Evolutionary conservation across 2,113 vertebrate genomes (phyloP), one percentile per base, ranked within the genome.

Genomic region (Acanthisitta chloris): DNA sequence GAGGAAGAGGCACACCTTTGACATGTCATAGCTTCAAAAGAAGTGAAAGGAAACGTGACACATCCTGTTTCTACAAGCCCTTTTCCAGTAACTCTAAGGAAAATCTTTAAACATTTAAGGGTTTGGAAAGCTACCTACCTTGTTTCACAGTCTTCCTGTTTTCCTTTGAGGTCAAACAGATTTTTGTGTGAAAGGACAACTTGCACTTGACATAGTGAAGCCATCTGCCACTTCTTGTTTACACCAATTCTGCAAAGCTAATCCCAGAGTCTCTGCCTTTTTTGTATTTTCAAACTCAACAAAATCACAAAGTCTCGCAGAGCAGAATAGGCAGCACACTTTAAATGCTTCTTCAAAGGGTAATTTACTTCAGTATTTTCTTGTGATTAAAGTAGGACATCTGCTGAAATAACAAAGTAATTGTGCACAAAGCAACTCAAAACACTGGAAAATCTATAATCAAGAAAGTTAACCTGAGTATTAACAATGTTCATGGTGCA

Each of bases 121-220:
- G 33, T 66, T 92, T 90, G 3, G 38, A 55, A 86, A 94, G 64
- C 55, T 88, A 28, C 49, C 86, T 88, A 86, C 73, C 31, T 92
- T 88, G 67, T 33, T 70, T 97, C 72, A 69, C n/a, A 40, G 70
- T 34, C 90, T 96, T 96, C 86, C 94, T 94, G 94, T 94, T 95
- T 96, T 92, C 83, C 65, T 94, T 29, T 76, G 48, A 72, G 36
- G 70, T 81, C 23, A 81, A 74, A 80, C 91, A 96, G 93, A 62
- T 96, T 92, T 96, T 21, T 96, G 61, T 92, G 93, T 90, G 80
- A 96, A 96, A 95, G 94, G 91, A 72, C 94, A 92, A 71, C 57
- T 40, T 81, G 78, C 40, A 64, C 84, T 62, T 74, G 71, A 74
- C 76, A 87, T 64, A 59, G 36, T 25, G 49, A 82, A 86, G 73